Evolutionary conservation across 2,888 invertebrate species (phyloP).

Genomic region (Pinctada fucata): DNA sequence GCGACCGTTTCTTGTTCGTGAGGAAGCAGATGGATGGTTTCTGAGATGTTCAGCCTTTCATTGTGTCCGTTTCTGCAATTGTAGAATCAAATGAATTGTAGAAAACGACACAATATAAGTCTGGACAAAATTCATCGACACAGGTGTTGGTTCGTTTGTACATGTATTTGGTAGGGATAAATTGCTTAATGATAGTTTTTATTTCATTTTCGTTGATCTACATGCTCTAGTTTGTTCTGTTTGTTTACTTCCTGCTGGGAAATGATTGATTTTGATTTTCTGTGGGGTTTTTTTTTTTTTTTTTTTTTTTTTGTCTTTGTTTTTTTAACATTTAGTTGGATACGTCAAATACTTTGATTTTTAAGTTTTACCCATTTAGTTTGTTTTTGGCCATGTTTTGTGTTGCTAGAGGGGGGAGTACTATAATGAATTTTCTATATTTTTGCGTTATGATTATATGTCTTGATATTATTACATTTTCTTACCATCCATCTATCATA

Average conservation of each 20-base stretch:
- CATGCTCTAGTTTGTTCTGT: too few species aligned
- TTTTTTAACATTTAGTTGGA: not conserved
- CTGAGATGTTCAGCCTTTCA: constrained; percentile 37
- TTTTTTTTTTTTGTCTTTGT: not conserved
- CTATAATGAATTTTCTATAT: too few species aligned
- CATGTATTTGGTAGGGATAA: not conserved
- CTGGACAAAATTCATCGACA: constrained; percentile 42
- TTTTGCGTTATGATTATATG: too few species aligned
- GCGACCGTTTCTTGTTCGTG: not conserved
- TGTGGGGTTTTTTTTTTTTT: not conserved
- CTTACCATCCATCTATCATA: too few species aligned
- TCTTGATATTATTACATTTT: too few species aligned
- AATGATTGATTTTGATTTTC: too few species aligned
- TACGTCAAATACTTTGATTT: not conserved
- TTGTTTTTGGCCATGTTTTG: too few species aligned
- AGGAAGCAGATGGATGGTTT: not conserved
- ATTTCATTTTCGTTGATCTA: too few species aligned
- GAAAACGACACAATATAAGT: constrained; percentile 66
- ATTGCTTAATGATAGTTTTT: too few species aligned
- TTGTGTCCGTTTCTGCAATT: constrained; percentile 68
- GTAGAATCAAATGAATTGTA: constrained; percentile 58
- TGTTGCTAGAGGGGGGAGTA: too few species aligned
- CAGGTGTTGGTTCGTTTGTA: not conserved
- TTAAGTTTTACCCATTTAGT: not conserved
- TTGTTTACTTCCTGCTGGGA: too few species aligned